These are phyloP conservation scores for Lepisosteus oculatus DNA, from an alignment of 2,113 vertebrate genomes.

Conservation along the genomic window DNA sequence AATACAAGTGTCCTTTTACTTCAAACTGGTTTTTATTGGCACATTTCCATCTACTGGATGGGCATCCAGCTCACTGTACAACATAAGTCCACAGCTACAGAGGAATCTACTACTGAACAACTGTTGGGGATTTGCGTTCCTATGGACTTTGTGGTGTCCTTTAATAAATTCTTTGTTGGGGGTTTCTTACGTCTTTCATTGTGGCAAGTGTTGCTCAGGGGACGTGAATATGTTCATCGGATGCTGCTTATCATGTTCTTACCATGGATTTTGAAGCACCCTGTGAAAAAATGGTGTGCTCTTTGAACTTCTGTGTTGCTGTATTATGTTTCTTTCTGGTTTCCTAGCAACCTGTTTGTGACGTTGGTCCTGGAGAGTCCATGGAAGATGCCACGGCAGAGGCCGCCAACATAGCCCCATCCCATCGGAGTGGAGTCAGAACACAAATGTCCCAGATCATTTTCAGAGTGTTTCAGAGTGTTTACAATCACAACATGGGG, in stretches of 20 bases:
- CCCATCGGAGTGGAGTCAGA: not conserved
- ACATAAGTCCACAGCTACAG: slow-evolving; percentile 1
- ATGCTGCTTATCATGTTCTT: not conserved
- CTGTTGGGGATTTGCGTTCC: not conserved
- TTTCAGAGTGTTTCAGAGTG: too few species aligned
- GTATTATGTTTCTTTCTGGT: not conserved
- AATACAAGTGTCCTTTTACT: slow-evolving; percentile 16
- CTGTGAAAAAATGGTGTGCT: not conserved
- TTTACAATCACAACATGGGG: too few species aligned
- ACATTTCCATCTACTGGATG: not conserved
- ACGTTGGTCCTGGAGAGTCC: not conserved
- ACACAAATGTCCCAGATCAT: not conserved
- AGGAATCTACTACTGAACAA: not conserved
- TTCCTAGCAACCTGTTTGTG: slow-evolving; percentile 2
- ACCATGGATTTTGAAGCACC: not conserved
- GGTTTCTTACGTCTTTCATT: not conserved
- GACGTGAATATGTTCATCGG: not conserved
- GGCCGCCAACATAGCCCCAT: not conserved
- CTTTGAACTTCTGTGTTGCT: not conserved
- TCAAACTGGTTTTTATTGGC: slow-evolving; percentile 10
- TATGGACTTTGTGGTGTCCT: not conserved
- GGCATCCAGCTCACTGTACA: not conserved
- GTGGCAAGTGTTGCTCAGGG: not conserved
- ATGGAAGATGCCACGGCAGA: not conserved
- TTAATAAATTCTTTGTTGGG: not conserved